Evolutionary conservation across 2,888 invertebrate species (phyloP).

Genomic region (Luperina testacea): DNA sequence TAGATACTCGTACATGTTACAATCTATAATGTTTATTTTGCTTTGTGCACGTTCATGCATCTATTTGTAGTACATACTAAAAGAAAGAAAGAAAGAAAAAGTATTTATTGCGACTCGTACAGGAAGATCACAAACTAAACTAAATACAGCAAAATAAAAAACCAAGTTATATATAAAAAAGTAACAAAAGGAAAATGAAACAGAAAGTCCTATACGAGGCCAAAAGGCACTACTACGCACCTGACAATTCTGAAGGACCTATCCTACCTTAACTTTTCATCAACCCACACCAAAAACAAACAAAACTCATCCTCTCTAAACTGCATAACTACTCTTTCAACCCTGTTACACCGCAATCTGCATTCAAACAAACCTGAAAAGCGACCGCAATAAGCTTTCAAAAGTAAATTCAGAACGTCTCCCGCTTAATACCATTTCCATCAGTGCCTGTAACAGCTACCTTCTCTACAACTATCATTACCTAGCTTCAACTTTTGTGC

Average conservation of each 20-base stretch:
- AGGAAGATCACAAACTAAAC: too few relatives aligned
- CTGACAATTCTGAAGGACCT: background rate
- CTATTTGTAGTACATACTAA: too few relatives aligned
- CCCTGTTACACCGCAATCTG: background rate
- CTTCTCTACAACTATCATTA: constrained; percentile 64
- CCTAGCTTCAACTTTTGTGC: constrained; percentile 62
- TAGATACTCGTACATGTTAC: background rate
- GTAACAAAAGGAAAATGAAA: too few relatives aligned
- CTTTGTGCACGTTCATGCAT: background rate
- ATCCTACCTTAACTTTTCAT: background rate
- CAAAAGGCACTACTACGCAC: too few relatives aligned
- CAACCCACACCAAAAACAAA: background rate
- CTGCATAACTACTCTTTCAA: background rate
- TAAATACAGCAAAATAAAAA: too few relatives aligned
- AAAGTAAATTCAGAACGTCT: constrained; percentile 19
- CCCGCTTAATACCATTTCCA: constrained; percentile 26
- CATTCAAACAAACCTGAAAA: background rate
- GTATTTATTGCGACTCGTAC: too few relatives aligned
- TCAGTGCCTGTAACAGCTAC: constrained; percentile 25
- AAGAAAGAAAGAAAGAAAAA: too few relatives aligned
- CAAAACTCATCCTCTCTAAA: background rate
- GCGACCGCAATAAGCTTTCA: constrained; percentile 24
- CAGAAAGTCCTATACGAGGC: too few relatives aligned
- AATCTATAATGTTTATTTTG: background rate
- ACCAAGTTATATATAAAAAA: too few relatives aligned